Conservation (phyloP, 2,888 invertebrate species). For the Scelioninae gen. 1 region DNA sequence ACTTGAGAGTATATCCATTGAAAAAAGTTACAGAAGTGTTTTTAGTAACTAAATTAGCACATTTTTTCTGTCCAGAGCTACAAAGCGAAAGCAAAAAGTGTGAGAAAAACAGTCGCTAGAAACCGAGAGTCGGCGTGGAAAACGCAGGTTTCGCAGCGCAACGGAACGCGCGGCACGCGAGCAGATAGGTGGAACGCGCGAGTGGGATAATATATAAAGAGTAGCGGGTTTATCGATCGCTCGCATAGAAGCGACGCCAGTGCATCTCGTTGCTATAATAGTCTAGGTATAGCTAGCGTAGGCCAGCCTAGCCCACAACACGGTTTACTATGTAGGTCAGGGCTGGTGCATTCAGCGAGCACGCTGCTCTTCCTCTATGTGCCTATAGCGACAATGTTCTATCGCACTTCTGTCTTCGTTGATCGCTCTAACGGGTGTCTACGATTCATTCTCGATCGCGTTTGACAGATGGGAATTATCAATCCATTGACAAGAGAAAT, state of each 20-base stretch:
- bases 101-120: slow-evolving; percentile 33
- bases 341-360: slow-evolving; percentile 84
- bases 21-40: too few relatives aligned
- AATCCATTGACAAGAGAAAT: too few relatives aligned
- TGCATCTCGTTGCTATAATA: too few relatives aligned
- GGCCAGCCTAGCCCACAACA: slow-evolving; percentile 82
- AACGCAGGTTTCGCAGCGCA: slow-evolving; percentile 34
- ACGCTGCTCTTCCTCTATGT: slow-evolving; percentile 82
- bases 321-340: slow-evolving; percentile 84
- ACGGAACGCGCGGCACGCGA: slow-evolving; percentile 68
- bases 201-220: slow-evolving; percentile 63
- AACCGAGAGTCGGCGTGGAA: slow-evolving; percentile 59
- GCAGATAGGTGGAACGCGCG: slow-evolving; percentile 63
- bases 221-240: too few relatives aligned
- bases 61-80: too few relatives aligned
- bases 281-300: slow-evolving; percentile 77
- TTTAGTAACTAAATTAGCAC: too few relatives aligned
- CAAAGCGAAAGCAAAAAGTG: not conserved
- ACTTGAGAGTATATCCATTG: too few relatives aligned
- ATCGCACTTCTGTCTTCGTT: slow-evolving; percentile 62
- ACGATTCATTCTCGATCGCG: too few relatives aligned
- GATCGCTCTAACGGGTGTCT: slow-evolving; percentile 66
- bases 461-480: too few relatives aligned
- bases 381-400: slow-evolving; percentile 69
- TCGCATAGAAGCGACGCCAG: too few relatives aligned